These are phyloP conservation scores for Apis dorsata DNA, from an alignment of 1,140 invertebrate genomes.

Conservation along the genomic window DNA sequence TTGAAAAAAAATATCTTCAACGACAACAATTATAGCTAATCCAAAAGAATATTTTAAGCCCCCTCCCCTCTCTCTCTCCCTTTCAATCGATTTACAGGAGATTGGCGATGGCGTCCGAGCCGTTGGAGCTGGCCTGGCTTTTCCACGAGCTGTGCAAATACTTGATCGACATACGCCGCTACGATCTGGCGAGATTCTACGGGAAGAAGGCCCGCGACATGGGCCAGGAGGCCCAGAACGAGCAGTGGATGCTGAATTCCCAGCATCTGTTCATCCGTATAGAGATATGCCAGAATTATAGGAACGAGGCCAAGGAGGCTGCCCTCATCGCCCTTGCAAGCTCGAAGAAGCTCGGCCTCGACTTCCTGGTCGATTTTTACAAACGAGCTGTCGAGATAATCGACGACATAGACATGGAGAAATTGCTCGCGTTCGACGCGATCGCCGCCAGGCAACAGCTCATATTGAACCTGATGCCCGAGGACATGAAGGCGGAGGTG, in stretches of 20 bases:
- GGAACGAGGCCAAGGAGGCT: constrained; percentile 70
- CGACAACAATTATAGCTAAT: too few species aligned
- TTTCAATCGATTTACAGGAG: constrained; percentile 23
- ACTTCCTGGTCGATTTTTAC: constrained; percentile 72
- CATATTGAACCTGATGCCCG: constrained; percentile 68
- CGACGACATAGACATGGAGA: constrained; percentile 64
- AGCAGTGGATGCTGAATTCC: constrained; percentile 68
- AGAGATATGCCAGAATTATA: constrained; percentile 70
- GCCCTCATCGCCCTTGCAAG: constrained; percentile 58
- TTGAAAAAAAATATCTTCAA: too few species aligned
- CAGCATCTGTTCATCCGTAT: constrained; percentile 69
- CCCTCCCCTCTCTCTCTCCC: too few species aligned
- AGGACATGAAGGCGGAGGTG: constrained; percentile 61
- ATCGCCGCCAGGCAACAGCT: constrained; percentile 63
- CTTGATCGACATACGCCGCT: constrained; percentile 62
- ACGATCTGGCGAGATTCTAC: constrained; percentile 72
- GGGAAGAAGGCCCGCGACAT: constrained; percentile 68
- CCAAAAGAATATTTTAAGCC: neutral
- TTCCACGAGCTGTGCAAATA: constrained; percentile 72
- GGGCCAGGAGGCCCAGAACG: constrained; percentile 38
- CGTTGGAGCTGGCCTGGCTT: constrained; percentile 71
- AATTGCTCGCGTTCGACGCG: constrained; percentile 44
- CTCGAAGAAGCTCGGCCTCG: constrained; percentile 61
- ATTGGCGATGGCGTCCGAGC: constrained; percentile 66
- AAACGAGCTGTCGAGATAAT: constrained; percentile 50